Percentiles rank a stretch among this genome's conserved stretches.
Evolutionary conservation across 37 sponge, comb jelly and placozoan species (phyloP).

Genomic region (Cladorhizidae sp.): DNA sequence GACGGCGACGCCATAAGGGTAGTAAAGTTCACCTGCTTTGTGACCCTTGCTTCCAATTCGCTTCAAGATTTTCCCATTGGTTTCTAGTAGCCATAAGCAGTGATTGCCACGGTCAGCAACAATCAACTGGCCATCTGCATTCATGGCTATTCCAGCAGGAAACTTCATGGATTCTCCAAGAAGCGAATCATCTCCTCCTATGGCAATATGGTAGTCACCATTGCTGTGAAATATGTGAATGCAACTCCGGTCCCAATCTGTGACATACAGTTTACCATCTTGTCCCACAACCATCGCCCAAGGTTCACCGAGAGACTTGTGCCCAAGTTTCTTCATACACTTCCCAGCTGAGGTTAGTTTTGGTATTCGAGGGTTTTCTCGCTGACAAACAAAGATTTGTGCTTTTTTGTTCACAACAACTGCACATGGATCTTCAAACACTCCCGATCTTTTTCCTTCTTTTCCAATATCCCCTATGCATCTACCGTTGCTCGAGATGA

Average conservation of each 20-base stretch:
- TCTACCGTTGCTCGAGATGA: constrained; percentile 36
- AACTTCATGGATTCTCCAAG: constrained; percentile 16
- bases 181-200: background rate
- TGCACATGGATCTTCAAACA: constrained; percentile 30
- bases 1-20: constrained; percentile 29
- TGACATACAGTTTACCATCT: constrained; percentile 15
- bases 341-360: constrained; percentile 18
- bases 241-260: constrained; percentile 34
- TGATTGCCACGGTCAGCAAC: constrained; percentile 39
- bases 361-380: constrained; percentile 28
- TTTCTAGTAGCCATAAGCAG: constrained; percentile 37
- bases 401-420: constrained; percentile 1
- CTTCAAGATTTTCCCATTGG: background rate
- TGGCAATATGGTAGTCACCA: background rate
- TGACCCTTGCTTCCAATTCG: constrained; percentile 26
- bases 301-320: constrained; percentile 29
- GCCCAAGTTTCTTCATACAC: constrained; percentile 28
- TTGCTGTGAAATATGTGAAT: constrained; percentile 36
- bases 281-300: constrained; percentile 30
- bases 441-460: constrained; percentile 13
- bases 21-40: constrained; percentile 23
- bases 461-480: constrained; percentile 29
- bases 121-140: constrained; percentile 3
- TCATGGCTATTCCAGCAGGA: constrained; percentile 36
- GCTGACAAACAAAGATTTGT: constrained; percentile 15